A percentile compares a stretch with the other conserved stretches of the same genome.
Conservation (phyloP, 2,888 invertebrate genomes). For the Neoitamus cyanurus region DNA sequence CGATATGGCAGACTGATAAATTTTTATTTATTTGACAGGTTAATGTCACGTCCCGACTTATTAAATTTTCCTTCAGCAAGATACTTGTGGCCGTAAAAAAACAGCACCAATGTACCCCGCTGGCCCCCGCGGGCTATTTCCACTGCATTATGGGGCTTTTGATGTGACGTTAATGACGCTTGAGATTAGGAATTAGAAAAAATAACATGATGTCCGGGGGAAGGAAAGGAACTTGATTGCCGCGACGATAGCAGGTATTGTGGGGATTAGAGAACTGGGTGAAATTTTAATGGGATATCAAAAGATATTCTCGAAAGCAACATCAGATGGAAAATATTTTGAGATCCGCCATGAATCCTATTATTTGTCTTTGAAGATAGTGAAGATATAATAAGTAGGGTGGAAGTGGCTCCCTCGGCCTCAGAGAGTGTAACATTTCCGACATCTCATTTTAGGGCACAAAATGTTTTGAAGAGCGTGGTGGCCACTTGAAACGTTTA, state of each 20-base stretch:
- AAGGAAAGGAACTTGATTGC: not conserved
- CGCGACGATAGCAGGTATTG: not conserved
- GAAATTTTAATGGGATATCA: not conserved
- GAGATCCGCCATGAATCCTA: not conserved
- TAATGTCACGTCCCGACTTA: constrained; percentile 52
- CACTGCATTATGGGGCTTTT: constrained; percentile 33
- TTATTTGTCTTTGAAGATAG: not conserved
- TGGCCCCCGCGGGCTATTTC: not conserved
- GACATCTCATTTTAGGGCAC: no score
- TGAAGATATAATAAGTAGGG: no score
- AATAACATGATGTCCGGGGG: not conserved
- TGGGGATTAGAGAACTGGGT: not conserved
- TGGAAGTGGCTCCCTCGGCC: no score
- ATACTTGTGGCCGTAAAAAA: not conserved
- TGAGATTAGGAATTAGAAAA: constrained; percentile 28
- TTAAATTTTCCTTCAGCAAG: constrained; percentile 44
- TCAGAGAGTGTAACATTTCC: no score
- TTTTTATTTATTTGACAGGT: constrained; percentile 54
- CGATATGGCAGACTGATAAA: constrained; percentile 51
- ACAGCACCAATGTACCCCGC: not conserved
- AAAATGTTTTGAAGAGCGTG: no score
- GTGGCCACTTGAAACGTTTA: no score
- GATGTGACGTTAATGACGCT: constrained; percentile 37
- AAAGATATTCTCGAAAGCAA: not conserved
- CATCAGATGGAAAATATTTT: no score